A percentile compares a stretch with the other conserved stretches of the same genome.
Conservation (phyloP, 2,888 invertebrate species). For the Erebia ligea region DNA sequence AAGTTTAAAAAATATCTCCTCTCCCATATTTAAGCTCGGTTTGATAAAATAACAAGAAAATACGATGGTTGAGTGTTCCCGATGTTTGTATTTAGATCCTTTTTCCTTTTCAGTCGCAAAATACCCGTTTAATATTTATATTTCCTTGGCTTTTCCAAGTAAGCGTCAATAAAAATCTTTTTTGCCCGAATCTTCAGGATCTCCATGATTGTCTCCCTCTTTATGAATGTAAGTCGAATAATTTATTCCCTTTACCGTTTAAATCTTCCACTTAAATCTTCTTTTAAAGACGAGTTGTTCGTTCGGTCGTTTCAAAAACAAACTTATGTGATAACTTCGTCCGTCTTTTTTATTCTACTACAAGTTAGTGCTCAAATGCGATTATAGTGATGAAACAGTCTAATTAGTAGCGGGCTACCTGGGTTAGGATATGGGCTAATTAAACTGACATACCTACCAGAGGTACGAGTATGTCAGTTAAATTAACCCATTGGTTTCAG, state of each 20-base stretch:
- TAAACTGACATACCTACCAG: too few relatives aligned
- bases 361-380: too few relatives aligned
- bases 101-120: slow-evolving; percentile 23
- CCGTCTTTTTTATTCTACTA: too few relatives aligned
- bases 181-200: slow-evolving; percentile 20
- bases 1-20: neutral
- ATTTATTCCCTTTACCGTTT: neutral
- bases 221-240: neutral
- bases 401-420: too few relatives aligned
- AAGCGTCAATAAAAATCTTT: slow-evolving; percentile 32
- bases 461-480: too few relatives aligned
- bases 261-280: neutral
- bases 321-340: too few relatives aligned
- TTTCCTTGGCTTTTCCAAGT: slow-evolving; percentile 26
- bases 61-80: neutral
- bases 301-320: neutral
- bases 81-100: slow-evolving; percentile 5
- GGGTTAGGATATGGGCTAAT: too few relatives aligned
- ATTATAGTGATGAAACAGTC: too few relatives aligned
- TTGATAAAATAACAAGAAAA: slow-evolving; percentile 3
- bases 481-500: too few relatives aligned
- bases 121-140: slow-evolving; percentile 30
- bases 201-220: slow-evolving; percentile 11
- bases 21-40: neutral
- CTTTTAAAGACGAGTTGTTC: neutral